Evolutionary conservation across 2,888 invertebrate genomes (phyloP), one percentile per base, ranked within the genome.

Genomic region (Idaea aversata): DNA sequence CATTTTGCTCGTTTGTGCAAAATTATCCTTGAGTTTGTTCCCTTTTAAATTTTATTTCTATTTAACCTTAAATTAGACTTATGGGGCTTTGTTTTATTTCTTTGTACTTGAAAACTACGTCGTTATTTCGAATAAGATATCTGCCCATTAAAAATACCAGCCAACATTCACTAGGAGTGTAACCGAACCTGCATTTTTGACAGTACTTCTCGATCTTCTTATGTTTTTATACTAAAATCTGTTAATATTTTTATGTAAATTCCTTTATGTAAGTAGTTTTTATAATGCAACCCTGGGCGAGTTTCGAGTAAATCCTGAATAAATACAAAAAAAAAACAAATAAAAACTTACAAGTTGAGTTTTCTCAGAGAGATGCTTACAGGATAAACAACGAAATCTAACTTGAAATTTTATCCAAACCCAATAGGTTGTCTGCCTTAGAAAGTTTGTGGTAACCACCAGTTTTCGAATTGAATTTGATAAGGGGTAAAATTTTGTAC

Each of bases 381-480:
- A 47, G 47, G 47, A 69, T 67, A 72, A 72, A 67, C 64, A 65
- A 61, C 60, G 25, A 67, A 69, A 72, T 70, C 69, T 59, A 64
- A 64, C 64, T 70, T 71, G 67, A 70, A 75, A 73, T 77, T 74
- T 72, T 74, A 74, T 74, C 71, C 71, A 70, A 70, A 72, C 74
- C 72, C 74, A 78, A 79, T 82, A 75, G 77, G 73, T 75, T 77
- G 78, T 77, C 75, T 75, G 73, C 72, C 77, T 73, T 68, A 65
- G 75, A 77, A 83, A 82, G 74, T 84, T 83, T 73, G 73, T 70
- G 77, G 74, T 77, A 76, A 75, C 76, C 75, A 73, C 75, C 78
- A 79, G 77, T 79, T 82, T 74, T 76, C 70, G 75, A 79, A 82
- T 82, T 82, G 82, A 83, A 83, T 83, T 84, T 83, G 81, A 84